A percentile compares a stretch with the other conserved stretches of the same genome.
phyloP scores from a whole-genome alignment of 2,888 invertebrate genomes.

The Volucella inanis region DNA sequence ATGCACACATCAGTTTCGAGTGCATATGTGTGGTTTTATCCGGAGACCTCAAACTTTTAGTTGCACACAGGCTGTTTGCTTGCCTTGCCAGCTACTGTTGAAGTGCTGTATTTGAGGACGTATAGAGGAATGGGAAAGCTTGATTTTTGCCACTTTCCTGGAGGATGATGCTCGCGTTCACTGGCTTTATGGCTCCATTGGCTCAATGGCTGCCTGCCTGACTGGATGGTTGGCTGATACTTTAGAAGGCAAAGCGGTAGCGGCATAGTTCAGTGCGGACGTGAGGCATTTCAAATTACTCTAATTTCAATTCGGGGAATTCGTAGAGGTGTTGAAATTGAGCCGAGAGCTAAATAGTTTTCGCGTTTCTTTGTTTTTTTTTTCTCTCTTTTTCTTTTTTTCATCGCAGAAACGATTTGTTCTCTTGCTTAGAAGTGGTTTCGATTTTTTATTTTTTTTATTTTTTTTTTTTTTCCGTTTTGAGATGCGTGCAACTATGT shows the following conservation, averaged over 20 bases:
- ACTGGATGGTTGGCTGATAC: constrained; percentile 47
- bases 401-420: too few relatives aligned
- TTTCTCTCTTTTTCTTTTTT: not conserved
- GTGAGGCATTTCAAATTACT: constrained; percentile 74
- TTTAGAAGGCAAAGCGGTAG: constrained; percentile 37
- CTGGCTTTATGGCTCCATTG: not conserved
- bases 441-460: too few relatives aligned
- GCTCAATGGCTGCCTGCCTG: constrained; percentile 14
- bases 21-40: constrained; percentile 72
- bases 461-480: too few relatives aligned
- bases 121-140: constrained; percentile 1
- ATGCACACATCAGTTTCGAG: constrained; percentile 55
- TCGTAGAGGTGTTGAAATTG: constrained; percentile 72
- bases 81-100: constrained; percentile 20
- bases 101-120: constrained; percentile 61
- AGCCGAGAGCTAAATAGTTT: constrained; percentile 73
- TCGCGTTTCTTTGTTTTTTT: constrained; percentile 52
- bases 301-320: constrained; percentile 74
- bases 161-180: constrained; percentile 23
- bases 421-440: too few relatives aligned
- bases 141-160: constrained; percentile 57
- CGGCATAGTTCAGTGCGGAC: constrained; percentile 46
- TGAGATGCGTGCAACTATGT: too few relatives aligned
- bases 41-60: constrained; percentile 61
- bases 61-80: constrained; percentile 1